phyloP scores from a whole-genome alignment of 2,888 invertebrate species.

The Tenthredo distinguenda region DNA sequence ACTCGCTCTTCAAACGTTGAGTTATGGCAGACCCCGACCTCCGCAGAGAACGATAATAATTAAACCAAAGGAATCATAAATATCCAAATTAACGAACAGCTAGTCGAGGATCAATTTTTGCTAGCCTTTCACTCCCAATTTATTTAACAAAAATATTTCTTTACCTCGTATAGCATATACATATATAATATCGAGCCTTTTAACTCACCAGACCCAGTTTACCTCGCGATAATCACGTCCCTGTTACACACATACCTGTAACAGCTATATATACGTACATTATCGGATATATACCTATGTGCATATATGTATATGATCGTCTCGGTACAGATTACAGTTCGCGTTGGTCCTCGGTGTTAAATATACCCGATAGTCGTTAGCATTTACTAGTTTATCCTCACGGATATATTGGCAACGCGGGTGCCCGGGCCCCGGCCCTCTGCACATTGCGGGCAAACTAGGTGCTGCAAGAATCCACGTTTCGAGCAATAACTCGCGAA shows the following conservation, averaged over 20 bases:
- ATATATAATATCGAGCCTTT: neutral
- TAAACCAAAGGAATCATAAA: conserved; percentile 41
- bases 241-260: neutral
- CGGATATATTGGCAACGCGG: conserved; percentile 14
- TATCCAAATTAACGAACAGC: conserved; percentile 36
- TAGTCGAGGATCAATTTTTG: neutral
- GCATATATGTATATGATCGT: neutral
- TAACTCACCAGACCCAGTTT: conserved; percentile 6
- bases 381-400: conserved; percentile 28
- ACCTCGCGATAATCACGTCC: neutral
- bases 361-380: conserved; percentile 36
- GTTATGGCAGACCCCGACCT: conserved; percentile 39
- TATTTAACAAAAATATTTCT: neutral
- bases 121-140: neutral
- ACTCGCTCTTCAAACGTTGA: conserved; percentile 11
- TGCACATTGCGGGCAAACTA: neutral
- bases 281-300: neutral
- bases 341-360: conserved; percentile 30
- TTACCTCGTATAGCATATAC: neutral
- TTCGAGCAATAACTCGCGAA: conserved; percentile 50
- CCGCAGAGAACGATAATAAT: conserved; percentile 28
- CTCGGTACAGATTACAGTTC: neutral
- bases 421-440: neutral
- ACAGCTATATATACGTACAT: neutral
- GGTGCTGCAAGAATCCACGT: conserved; percentile 45